Evolutionary conservation across 2,113 vertebrate genomes (phyloP), one percentile per base, ranked within the genome.

Genomic region (Rhodinocichla rosea): DNA sequence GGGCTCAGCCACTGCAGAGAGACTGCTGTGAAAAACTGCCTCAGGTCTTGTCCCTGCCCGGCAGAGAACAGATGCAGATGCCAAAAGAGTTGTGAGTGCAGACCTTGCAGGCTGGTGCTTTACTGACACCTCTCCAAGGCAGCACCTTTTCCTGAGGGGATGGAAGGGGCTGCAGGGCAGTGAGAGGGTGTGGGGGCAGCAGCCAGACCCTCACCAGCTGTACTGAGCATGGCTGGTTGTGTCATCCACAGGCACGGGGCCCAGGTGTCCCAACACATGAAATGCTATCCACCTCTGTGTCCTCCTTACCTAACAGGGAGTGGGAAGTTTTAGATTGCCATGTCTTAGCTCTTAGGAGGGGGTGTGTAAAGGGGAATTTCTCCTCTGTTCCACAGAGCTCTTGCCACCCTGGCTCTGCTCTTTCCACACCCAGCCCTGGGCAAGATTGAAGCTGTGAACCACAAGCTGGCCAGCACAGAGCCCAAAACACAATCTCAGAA

Each of bases 221-320:
- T 50, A 37, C 52, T 15, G 27, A 47, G 33, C 0, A 0, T 3
- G 6, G 21, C 1, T 8, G 2, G 24, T 15, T 57, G 37, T 80
- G 37, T 22, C 50, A 49, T 17, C 26, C 53, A 40, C 3, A 14
- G 42, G 53, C 59, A 15, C 71, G 53, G 53, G 40, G 28, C 16
- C n/a, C 18, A 6, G 33, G 24, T 89, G 45, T 44, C 59, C 56
- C 49, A 2, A 39, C 59, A 10, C 2, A 23, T 9, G 16, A 59
- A 59, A 40, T 37, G 26, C 35, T 55, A 26, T 42, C 45, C 60
- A 50, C 24, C 19, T 87, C 26, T 77, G 18, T 27, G 28, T 23
- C 53, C 75, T 78, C 57, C n/a, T 82, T 57, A 20, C 32, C 57
- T 52, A 64, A 15, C 37, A 74, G 56, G 26, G 30, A 57, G 13